These are phyloP conservation scores for Beaufortia kweichowensis DNA, from an alignment of 2,113 vertebrate species.

Conservation along the genomic window DNA sequence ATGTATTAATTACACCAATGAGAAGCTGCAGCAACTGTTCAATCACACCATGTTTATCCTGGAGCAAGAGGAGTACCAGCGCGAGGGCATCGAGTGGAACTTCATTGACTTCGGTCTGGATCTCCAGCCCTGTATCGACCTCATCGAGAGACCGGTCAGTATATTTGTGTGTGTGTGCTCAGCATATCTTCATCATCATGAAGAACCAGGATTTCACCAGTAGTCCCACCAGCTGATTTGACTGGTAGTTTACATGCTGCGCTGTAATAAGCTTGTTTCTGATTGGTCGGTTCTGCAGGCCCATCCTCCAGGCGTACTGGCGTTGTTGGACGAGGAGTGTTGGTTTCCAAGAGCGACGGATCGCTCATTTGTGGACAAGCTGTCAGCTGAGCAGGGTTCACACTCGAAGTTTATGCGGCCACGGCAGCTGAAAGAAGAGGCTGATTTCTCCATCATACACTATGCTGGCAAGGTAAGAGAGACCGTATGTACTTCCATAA, in stretches of 20 bases:
- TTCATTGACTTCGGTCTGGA: constrained; percentile 89
- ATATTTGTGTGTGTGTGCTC: constrained; percentile 1
- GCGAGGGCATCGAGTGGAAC: constrained; percentile 89
- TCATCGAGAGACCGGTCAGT: constrained; percentile 84
- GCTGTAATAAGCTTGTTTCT: constrained; percentile 19
- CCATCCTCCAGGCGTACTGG: constrained; percentile 84
- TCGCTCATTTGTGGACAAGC: constrained; percentile 88
- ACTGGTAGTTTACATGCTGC: no score
- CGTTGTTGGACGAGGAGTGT: constrained; percentile 89
- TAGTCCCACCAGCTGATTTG: no score
- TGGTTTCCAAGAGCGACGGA: constrained; percentile 93
- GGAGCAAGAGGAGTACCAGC: constrained; percentile 89
- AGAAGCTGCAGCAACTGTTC: constrained; percentile 91
- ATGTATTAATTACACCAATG: constrained; percentile 90
- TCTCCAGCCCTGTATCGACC: constrained; percentile 87
- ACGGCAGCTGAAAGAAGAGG: constrained; percentile 82
- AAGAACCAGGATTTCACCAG: not conserved
- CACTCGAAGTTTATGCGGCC: constrained; percentile 88
- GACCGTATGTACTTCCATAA: no score
- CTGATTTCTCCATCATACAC: constrained; percentile 87
- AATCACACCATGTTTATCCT: constrained; percentile 92
- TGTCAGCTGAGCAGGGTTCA: constrained; percentile 80
- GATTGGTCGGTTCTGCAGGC: constrained; percentile 65
- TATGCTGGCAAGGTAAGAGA: constrained; percentile 86
- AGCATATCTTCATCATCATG: not conserved